Percentiles rank a stretch among this genome's conserved stretches.
Evolutionary conservation across 2,797 vertebrate species (phyloP).

Genomic region (Gastrophryne carolinensis): DNA sequence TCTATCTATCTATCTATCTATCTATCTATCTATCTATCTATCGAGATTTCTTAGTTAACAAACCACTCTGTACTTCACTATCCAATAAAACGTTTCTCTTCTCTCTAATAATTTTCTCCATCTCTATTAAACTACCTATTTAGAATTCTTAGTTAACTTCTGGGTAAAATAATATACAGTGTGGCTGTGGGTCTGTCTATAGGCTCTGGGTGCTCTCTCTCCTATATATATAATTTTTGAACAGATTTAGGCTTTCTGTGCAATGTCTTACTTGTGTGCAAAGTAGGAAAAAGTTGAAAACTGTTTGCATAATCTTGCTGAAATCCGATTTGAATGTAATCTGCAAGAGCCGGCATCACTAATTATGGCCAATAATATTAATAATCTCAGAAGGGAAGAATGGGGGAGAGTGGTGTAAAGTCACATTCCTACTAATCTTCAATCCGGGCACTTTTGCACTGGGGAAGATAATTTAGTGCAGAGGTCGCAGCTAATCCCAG

Average conservation of each 20-base stretch:
- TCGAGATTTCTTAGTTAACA: no score
- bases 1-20: no score
- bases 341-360: conserved; percentile 65
- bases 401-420: conserved; percentile 69
- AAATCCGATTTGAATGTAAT: conserved; percentile 70
- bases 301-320: conserved; percentile 56
- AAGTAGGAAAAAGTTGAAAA: background rate
- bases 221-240: background rate
- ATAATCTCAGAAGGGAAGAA: conserved; percentile 69
- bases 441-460: conserved; percentile 71
- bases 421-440: conserved; percentile 77
- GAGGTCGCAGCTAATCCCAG: conserved; percentile 35
- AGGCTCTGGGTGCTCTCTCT: background rate
- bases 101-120: no score
- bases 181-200: no score
- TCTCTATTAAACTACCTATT: no score
- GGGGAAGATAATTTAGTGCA: conserved; percentile 49
- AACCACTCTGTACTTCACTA: no score
- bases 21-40: no score
- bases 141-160: no score
- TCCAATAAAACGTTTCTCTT: no score
- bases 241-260: background rate
- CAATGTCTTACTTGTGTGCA: no score
- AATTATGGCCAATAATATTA: conserved; percentile 69
- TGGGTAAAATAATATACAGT: no score